Evolutionary conservation across 2,797 vertebrate genomes (phyloP).

Genomic region (Aldrovandia affinis): DNA sequence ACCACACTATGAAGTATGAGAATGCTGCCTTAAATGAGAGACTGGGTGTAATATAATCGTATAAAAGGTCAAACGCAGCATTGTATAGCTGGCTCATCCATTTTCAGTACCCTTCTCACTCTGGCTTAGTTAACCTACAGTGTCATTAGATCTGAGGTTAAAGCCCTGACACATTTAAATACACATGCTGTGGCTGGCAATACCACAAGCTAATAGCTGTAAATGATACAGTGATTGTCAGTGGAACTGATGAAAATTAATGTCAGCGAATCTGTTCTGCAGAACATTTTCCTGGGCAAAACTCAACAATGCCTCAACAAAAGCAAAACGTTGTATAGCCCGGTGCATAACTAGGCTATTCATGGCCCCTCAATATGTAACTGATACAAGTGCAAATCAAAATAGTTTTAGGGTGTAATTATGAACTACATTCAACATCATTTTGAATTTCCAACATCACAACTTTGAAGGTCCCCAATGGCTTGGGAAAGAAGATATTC

Average conservation of each 20-base stretch:
- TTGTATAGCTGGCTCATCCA: constrained; percentile 21
- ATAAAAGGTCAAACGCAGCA: constrained; percentile 17
- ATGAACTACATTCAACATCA: not conserved
- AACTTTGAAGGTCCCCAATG: not conserved
- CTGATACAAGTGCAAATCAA: not conserved
- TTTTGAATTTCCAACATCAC: not conserved
- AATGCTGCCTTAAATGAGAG: constrained; percentile 16
- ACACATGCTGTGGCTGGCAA: not conserved
- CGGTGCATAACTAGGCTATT: too few relatives aligned
- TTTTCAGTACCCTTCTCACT: not conserved
- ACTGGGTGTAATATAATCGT: constrained; percentile 21
- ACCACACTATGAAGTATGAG: not conserved
- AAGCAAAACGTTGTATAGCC: too few relatives aligned
- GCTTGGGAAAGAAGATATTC: too few relatives aligned
- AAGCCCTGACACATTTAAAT: not conserved
- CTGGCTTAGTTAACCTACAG: not conserved
- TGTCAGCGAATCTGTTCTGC: not conserved
- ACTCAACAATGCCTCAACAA: too few relatives aligned
- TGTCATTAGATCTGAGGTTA: not conserved
- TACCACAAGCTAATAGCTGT: not conserved
- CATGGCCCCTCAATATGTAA: not conserved
- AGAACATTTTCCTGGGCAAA: too few relatives aligned
- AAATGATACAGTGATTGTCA: not conserved
- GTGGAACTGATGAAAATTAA: not conserved
- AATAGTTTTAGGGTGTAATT: not conserved